A percentile compares a stretch with the other conserved stretches of the same genome.
Conservation (phyloP, 2,113 vertebrate genomes). For the Silurus glanis region DNA sequence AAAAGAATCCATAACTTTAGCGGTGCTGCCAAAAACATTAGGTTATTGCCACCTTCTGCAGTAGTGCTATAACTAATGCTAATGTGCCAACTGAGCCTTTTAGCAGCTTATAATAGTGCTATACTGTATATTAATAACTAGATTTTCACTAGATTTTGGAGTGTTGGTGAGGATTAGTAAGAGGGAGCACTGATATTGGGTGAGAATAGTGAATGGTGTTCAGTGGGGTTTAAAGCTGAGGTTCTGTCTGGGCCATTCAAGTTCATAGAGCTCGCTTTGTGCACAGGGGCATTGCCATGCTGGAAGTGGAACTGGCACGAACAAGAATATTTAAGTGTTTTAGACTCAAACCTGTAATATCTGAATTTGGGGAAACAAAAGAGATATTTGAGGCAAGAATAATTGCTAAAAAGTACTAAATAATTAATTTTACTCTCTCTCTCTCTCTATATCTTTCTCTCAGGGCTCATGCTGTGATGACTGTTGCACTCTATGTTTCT, state of each 20-base stretch:
- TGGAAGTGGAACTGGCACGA: too few relatives aligned
- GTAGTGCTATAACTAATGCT: background rate
- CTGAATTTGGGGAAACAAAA: too few relatives aligned
- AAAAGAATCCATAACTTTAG: background rate
- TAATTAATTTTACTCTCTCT: background rate
- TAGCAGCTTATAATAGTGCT: background rate
- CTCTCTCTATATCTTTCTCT: background rate
- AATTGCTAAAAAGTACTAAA: background rate
- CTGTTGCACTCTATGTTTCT: conserved; percentile 60
- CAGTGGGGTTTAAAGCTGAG: too few relatives aligned
- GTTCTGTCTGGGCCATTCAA: too few relatives aligned
- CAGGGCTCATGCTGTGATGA: conserved; percentile 74
- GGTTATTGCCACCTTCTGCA: background rate
- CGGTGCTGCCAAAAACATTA: background rate
- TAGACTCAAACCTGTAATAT: background rate
- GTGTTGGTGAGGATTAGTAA: background rate
- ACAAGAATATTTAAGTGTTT: background rate
- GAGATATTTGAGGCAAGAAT: background rate
- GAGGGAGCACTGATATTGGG: background rate
- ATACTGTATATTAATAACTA: too few relatives aligned
- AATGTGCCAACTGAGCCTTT: background rate
- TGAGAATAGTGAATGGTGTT: too few relatives aligned
- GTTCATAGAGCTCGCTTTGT: too few relatives aligned
- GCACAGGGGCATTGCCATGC: too few relatives aligned
- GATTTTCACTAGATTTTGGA: background rate